phyloP scores from a whole-genome alignment of 2,113 vertebrate species.

The Myotis davidii region DNA sequence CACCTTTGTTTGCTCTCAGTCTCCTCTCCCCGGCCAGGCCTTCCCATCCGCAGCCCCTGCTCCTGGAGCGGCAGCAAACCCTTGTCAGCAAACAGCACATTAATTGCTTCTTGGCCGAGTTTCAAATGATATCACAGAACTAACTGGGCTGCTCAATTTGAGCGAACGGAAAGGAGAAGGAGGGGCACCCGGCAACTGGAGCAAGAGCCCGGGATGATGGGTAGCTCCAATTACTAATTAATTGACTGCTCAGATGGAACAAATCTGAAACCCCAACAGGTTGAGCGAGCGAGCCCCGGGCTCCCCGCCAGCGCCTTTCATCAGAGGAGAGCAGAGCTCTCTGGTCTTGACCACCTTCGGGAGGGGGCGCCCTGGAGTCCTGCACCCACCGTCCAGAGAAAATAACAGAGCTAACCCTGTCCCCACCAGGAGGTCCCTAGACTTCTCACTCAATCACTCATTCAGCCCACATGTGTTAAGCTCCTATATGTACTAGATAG shows the following conservation, averaged over 20 bases:
- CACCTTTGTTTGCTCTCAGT: constrained; percentile 83
- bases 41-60: constrained; percentile 76
- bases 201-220: constrained; percentile 64
- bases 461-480: background rate
- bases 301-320: constrained; percentile 65
- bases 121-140: constrained; percentile 85
- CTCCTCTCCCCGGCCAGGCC: constrained; percentile 70
- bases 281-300: constrained; percentile 55
- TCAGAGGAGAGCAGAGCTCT: background rate
- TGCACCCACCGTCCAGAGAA: background rate
- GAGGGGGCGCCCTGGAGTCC: background rate
- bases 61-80: constrained; percentile 82
- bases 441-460: background rate
- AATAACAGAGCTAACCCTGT: background rate
- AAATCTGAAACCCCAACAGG: constrained; percentile 77
- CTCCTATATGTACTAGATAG: background rate
- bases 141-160: constrained; percentile 81
- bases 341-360: constrained; percentile 1
- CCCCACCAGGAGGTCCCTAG: background rate
- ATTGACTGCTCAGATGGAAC: constrained; percentile 79
- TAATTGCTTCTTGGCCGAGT: constrained; percentile 86
- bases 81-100: constrained; percentile 88
- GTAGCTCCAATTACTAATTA: constrained; percentile 81
- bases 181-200: constrained; percentile 76
- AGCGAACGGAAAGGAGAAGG: constrained; percentile 80